A percentile compares a stretch with the other conserved stretches of the same genome.
Conservation (phyloP, 2,797 vertebrate species). For the Ambastaia sidthimunki region DNA sequence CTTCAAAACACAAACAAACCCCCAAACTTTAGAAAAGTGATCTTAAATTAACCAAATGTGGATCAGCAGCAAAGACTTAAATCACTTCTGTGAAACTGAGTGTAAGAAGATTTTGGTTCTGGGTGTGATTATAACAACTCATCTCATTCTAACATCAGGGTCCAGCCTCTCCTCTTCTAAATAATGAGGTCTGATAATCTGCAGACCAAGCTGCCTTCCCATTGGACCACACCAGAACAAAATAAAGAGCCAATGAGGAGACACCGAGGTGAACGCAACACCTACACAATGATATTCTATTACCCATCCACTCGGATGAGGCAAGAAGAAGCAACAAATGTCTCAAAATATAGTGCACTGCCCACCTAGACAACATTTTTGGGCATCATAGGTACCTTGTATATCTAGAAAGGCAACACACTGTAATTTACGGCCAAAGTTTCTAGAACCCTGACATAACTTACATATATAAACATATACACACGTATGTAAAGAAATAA, state of each 20-base stretch:
- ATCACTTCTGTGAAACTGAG: neutral
- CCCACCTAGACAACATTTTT: neutral
- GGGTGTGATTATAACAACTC: conserved; percentile 47
- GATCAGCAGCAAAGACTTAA: too few species aligned
- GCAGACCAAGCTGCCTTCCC: conserved; percentile 46
- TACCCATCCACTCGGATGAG: conserved; percentile 35
- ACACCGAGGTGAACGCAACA: conserved; percentile 19
- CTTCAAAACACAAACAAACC: too few species aligned
- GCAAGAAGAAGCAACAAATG: conserved; percentile 43
- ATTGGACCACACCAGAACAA: conserved; percentile 57
- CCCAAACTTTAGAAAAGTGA: too few species aligned
- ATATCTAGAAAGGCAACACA: neutral
- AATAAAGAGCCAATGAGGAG: conserved; percentile 51
- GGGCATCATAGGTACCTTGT: neutral
- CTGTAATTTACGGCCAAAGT: neutral
- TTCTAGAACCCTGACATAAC: neutral
- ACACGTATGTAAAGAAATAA: too few species aligned
- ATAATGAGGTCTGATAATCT: conserved; percentile 58
- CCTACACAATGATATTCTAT: conserved; percentile 32
- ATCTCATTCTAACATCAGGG: conserved; percentile 47
- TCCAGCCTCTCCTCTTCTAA: conserved; percentile 26
- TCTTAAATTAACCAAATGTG: too few species aligned
- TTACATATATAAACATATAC: too few species aligned
- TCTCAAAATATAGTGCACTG: neutral
- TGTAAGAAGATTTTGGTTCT: conserved; percentile 20